These are phyloP conservation scores for Labia minor DNA, from an alignment of 2,888 invertebrate species.

Conservation along the genomic window DNA sequence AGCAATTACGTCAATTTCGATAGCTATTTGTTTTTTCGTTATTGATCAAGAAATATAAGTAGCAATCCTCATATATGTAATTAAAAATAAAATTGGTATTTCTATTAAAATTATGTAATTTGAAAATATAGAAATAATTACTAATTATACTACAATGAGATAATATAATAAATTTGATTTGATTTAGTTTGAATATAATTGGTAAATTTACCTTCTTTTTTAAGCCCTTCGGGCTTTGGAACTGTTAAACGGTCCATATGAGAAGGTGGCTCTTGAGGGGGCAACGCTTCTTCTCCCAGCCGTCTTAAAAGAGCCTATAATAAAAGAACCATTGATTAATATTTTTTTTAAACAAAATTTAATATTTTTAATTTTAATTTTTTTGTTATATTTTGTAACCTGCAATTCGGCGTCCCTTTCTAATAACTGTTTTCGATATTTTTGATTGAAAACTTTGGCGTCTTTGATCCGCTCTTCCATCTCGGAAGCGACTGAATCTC, in stretches of 20 bases:
- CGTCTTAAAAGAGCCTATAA: slow-evolving; percentile 55
- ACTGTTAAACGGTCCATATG: slow-evolving; percentile 35
- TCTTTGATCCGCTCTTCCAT: slow-evolving; percentile 72
- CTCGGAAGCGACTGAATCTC: slow-evolving; percentile 73
- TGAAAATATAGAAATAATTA: too few relatives aligned
- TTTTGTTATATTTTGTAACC: slow-evolving; percentile 35
- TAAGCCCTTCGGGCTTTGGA: slow-evolving; percentile 34
- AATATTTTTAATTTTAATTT: background rate
- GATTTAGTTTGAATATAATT: too few relatives aligned
- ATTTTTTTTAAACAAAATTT: background rate
- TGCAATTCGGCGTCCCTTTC: slow-evolving; percentile 75
- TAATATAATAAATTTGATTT: too few relatives aligned
- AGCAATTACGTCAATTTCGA: too few relatives aligned
- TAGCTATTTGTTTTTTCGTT: too few relatives aligned
- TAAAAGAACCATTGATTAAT: slow-evolving; percentile 13
- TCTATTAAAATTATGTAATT: too few relatives aligned
- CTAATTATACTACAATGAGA: too few relatives aligned
- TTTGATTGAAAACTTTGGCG: slow-evolving; percentile 71
- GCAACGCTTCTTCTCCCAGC: slow-evolving; percentile 46
- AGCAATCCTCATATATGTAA: too few relatives aligned
- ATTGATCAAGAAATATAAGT: too few relatives aligned
- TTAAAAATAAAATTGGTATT: too few relatives aligned
- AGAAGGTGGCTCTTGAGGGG: slow-evolving; percentile 23
- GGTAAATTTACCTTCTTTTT: slow-evolving; percentile 38
- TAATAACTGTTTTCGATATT: slow-evolving; percentile 68